Conservation (phyloP, 2,113 vertebrate species). For the crab-eating macaque (Macaca fascicularis) region DNA sequence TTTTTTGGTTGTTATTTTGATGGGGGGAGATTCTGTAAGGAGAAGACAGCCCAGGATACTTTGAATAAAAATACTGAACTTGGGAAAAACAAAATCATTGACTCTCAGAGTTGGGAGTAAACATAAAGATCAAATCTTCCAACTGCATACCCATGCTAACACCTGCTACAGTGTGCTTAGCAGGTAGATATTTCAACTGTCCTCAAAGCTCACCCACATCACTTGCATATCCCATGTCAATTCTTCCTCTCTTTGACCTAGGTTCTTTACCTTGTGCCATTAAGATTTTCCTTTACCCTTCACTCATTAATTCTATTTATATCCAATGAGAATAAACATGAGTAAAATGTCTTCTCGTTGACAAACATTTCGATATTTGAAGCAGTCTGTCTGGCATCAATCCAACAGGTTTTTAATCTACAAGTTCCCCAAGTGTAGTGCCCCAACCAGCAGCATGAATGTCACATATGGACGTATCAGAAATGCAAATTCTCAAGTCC, state of each 20-base stretch:
- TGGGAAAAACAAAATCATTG: neutral
- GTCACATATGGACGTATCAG: neutral
- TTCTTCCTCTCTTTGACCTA: neutral
- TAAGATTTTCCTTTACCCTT: neutral
- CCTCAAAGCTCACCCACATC: accelerated
- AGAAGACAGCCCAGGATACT: neutral
- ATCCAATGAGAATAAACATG: neutral
- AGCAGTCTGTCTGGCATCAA: neutral
- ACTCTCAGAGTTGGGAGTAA: neutral
- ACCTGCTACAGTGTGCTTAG: accelerated
- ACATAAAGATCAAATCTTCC: too few relatives aligned
- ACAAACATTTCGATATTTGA: neutral
- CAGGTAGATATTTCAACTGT: neutral
- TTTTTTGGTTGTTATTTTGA: neutral
- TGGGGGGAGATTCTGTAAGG: neutral
- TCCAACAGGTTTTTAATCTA: neutral
- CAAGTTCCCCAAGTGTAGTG: neutral
- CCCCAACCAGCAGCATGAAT: neutral
- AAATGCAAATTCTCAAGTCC: neutral
- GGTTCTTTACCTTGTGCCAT: neutral
- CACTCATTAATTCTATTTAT: neutral
- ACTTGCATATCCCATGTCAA: accelerated
- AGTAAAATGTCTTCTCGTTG: neutral
- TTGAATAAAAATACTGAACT: neutral
- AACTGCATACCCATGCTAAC: neutral